Base-by-base conservation (phyloP, 2,888 invertebrate genomes). In the Chymomyza caudatula region DNA sequence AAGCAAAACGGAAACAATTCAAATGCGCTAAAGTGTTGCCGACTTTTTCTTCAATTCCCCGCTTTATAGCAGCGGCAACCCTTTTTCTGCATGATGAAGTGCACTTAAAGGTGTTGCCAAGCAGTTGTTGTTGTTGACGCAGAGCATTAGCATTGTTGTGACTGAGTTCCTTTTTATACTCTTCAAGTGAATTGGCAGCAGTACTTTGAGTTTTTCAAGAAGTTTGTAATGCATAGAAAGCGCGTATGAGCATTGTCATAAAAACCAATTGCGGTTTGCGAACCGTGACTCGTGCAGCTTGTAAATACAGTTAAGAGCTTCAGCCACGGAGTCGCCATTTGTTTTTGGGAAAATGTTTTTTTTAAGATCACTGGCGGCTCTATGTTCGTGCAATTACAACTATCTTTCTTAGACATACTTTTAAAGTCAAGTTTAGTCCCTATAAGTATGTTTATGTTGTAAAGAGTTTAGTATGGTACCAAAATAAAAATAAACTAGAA, bases 71-170 rank as follows among this genome's bases (percentile, higher is more conserved):
- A 37, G 29, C 11, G 29, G 11, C 15, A 15, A 17, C 15, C 44
- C 43, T 19, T 54, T 58, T 51, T 55, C n/a, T 51, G 42, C 56
- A 65, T 68, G 76, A 80, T 76, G 73, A 74, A 80, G 76, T 65
- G 67, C 78, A 71, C 73, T 80, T 71, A 65, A 63, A 71, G 74
- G 78, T 67, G 78, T 63, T 68, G 62, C 69, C 76, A n/a, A n/a
- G n/a, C n/a, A n/a, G 56, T 61, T 23, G 23, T 23, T 15, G 53
- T 53, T 29, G 53, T 67, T 68, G 65, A 62, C 71, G 71, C 71
- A 57, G 25, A 3, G 53, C 53, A 70, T 71, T 71, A 71, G 67
- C 71, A 47, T 59, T 59, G 53, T 37, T 25, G 43, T 57, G 53
- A 67, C 63, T 67, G 66, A 65, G 58, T 37, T 29, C 29, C 6